phyloP scores from a whole-genome alignment of 2,888 invertebrate species.

The Eilema griseolum region DNA sequence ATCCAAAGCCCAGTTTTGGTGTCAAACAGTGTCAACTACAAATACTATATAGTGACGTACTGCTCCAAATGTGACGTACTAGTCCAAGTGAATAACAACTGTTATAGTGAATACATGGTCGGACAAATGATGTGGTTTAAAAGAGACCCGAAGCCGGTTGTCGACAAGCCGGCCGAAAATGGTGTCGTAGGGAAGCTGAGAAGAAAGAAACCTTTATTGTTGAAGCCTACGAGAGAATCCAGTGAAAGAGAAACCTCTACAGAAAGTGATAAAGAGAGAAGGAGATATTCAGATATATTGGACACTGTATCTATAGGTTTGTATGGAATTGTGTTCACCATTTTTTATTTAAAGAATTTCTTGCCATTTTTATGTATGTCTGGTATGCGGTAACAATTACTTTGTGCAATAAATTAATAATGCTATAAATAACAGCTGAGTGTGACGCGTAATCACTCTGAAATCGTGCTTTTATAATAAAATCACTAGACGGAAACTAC shows the following conservation, averaged over 20 bases:
- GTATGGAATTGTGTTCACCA: conserved; percentile 35
- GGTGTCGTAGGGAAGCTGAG: conserved; percentile 75
- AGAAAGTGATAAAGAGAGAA: conserved; percentile 81
- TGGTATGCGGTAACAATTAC: conserved; percentile 37
- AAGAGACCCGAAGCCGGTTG: conserved; percentile 76
- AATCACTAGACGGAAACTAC: conserved; percentile 2
- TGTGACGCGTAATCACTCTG: conserved; percentile 36
- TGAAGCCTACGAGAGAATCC: conserved; percentile 80
- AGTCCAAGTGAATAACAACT: conserved; percentile 33
- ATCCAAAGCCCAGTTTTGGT: conserved; percentile 39
- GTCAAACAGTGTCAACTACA: conserved; percentile 30
- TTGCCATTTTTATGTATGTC: conserved; percentile 56
- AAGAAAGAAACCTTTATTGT: conserved; percentile 75
- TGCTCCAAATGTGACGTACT: conserved; percentile 31
- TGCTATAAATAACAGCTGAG: conserved; percentile 28
- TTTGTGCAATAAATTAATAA: conserved; percentile 27
- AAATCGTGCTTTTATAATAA: conserved; percentile 25
- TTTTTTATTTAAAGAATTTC: conserved; percentile 43
- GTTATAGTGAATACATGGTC: conserved; percentile 44
- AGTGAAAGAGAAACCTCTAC: conserved; percentile 82
- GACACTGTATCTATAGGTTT: conserved; percentile 81
- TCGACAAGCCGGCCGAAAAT: conserved; percentile 73
- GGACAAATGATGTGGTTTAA: conserved; percentile 84
- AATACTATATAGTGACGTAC: conserved; percentile 24
- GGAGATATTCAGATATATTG: conserved; percentile 80